Conservation (phyloP, 2,888 invertebrate genomes). For the Congeria kusceri region DNA sequence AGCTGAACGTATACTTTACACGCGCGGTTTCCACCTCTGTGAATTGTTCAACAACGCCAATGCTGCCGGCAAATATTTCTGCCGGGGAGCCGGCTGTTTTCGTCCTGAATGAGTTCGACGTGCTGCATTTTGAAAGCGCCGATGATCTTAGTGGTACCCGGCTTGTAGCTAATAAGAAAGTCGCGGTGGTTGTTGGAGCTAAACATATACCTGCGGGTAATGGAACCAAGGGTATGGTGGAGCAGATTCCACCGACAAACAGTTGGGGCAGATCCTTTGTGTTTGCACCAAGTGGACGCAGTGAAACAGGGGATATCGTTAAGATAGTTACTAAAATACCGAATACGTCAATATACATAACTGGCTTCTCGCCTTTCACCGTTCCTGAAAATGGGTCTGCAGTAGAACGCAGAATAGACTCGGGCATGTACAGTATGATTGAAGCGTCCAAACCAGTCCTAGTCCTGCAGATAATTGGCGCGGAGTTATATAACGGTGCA, state of each 20-base stretch:
- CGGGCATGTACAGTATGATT: slow-evolving; percentile 37
- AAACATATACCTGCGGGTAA: slow-evolving; percentile 29
- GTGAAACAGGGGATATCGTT: slow-evolving; percentile 45
- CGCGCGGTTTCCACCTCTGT: background rate
- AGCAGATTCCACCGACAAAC: slow-evolving; percentile 62
- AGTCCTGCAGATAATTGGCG: slow-evolving; percentile 38
- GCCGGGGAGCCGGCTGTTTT: slow-evolving; percentile 28
- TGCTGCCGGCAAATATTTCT: background rate
- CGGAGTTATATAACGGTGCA: slow-evolving; percentile 39
- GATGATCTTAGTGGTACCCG: slow-evolving; percentile 60
- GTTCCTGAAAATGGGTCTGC: slow-evolving; percentile 32
- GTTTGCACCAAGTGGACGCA: slow-evolving; percentile 36
- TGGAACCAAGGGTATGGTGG: slow-evolving; percentile 36
- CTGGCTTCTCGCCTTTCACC: slow-evolving; percentile 50
- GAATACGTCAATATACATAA: slow-evolving; percentile 37
- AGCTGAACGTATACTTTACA: slow-evolving; percentile 38
- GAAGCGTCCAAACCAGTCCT: slow-evolving; percentile 35
- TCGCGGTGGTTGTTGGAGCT: slow-evolving; percentile 57
- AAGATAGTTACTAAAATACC: slow-evolving; percentile 39
- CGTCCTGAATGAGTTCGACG: slow-evolving; percentile 40
- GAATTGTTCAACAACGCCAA: background rate
- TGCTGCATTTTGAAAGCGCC: slow-evolving; percentile 53
- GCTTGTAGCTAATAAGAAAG: slow-evolving; percentile 36
- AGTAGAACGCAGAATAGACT: slow-evolving; percentile 47
- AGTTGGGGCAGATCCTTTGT: slow-evolving; percentile 60